phyloP scores from a whole-genome alignment of 1,140 invertebrate genomes.

The Lordiphosa mommai region DNA sequence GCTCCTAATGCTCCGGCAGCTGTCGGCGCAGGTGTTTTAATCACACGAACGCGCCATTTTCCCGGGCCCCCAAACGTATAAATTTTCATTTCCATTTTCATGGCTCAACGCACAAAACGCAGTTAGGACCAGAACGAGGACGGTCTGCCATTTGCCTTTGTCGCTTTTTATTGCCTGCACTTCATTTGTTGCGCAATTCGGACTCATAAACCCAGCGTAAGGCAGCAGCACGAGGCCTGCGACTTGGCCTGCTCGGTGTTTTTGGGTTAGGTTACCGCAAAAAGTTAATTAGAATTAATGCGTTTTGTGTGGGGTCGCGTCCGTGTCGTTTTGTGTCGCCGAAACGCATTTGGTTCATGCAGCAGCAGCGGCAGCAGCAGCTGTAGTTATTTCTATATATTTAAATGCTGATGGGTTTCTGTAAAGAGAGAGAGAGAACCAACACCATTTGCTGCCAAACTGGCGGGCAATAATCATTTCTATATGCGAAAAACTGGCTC shows the following conservation, averaged over 20 bases:
- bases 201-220: constrained; percentile 50
- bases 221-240: constrained; percentile 14
- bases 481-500: constrained; percentile 46
- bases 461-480: constrained; percentile 70
- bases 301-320: constrained; percentile 23
- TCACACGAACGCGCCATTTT: constrained; percentile 38
- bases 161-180: constrained; percentile 76
- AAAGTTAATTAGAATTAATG: constrained; percentile 79
- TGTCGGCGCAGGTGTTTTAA: constrained; percentile 74
- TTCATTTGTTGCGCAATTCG: constrained; percentile 74
- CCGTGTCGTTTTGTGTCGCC: constrained; percentile 24
- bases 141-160: constrained; percentile 66
- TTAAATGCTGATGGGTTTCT: constrained; percentile 43
- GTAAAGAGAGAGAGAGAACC: neutral
- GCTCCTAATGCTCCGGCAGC: constrained; percentile 33
- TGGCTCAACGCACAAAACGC: constrained; percentile 61
- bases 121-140: constrained; percentile 27
- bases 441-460: constrained; percentile 45
- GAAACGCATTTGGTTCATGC: constrained; percentile 48
- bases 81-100: constrained; percentile 76
- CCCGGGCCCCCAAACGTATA: constrained; percentile 42
- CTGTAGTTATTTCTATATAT: constrained; percentile 21
- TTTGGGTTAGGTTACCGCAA: constrained; percentile 57
- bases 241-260: constrained; percentile 13
- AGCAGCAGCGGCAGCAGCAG: constrained; percentile 20